Evolutionary conservation across 1,140 invertebrate species (phyloP).

Genomic region (Procambarus virginalis): DNA sequence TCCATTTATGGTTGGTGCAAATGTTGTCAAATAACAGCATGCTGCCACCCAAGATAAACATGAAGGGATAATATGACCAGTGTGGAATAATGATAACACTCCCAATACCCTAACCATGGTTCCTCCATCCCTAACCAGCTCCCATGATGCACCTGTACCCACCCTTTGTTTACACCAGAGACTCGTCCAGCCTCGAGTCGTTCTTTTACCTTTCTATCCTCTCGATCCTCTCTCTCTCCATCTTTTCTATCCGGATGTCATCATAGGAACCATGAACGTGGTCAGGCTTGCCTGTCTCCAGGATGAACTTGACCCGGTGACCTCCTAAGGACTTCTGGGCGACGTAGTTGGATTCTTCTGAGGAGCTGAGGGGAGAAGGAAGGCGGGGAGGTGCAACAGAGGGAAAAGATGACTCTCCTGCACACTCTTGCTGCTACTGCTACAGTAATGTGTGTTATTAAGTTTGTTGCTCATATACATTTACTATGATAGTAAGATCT

Average conservation of each 20-base stretch:
- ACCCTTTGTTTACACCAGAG: no score
- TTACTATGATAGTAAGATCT: no score
- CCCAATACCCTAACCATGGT: no score
- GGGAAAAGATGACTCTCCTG: background rate
- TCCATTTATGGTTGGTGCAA: background rate
- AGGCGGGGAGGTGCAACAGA: conserved; percentile 4
- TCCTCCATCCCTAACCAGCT: background rate
- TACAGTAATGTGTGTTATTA: background rate
- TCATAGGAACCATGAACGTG: conserved; percentile 65
- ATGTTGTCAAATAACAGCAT: background rate
- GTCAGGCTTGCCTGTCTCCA: conserved; percentile 69
- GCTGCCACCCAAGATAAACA: background rate
- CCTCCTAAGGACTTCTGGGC: conserved; percentile 49
- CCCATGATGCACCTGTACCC: background rate
- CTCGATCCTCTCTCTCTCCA: conserved; percentile 67
- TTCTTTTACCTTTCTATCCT: conserved; percentile 53
- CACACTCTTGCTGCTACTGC: background rate
- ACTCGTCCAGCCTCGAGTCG: background rate
- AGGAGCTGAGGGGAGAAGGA: conserved; percentile 40
- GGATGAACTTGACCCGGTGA: conserved; percentile 69
- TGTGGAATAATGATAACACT: background rate
- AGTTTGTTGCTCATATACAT: no score
- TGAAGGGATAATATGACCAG: background rate
- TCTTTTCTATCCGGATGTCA: conserved; percentile 69
- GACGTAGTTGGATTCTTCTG: conserved; percentile 28